A percentile compares a stretch with the other conserved stretches of the same genome.
These are phyloP conservation scores for Vidua macroura DNA, from an alignment of 2,113 vertebrate species.

Conservation along the genomic window DNA sequence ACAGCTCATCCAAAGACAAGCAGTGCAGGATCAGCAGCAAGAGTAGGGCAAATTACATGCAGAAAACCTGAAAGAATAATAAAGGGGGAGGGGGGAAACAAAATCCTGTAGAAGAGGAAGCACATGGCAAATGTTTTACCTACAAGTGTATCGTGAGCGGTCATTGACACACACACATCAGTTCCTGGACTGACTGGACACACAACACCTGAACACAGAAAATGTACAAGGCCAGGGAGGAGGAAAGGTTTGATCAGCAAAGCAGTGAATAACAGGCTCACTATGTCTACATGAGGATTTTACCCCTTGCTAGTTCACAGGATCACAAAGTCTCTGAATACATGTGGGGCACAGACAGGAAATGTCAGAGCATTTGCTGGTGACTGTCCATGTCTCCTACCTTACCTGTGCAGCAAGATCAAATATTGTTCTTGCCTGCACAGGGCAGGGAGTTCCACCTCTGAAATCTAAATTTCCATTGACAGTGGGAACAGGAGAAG, in stretches of 20 bases:
- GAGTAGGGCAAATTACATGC: not conserved
- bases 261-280: not conserved
- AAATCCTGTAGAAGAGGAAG: not conserved
- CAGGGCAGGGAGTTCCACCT: not conserved
- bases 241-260: not conserved
- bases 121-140: not conserved
- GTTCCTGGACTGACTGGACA: not conserved
- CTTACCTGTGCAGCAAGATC: not conserved
- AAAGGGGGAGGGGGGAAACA: rapidly evolving
- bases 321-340: not conserved
- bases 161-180: not conserved
- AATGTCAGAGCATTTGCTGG: not conserved
- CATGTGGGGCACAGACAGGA: not conserved
- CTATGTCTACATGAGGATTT: not conserved
- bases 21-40: not conserved
- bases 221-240: not conserved
- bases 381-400: not conserved
- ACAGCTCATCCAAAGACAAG: not conserved
- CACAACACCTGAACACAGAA: not conserved
- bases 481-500: not conserved
- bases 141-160: not conserved
- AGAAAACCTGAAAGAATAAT: not conserved
- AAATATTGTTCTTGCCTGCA: not conserved
- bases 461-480: not conserved
- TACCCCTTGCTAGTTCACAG: not conserved